Evolutionary conservation across 2,113 vertebrate species (phyloP), one percentile per base, ranked within the genome.

Genomic region (Gambusia holbrooki): DNA sequence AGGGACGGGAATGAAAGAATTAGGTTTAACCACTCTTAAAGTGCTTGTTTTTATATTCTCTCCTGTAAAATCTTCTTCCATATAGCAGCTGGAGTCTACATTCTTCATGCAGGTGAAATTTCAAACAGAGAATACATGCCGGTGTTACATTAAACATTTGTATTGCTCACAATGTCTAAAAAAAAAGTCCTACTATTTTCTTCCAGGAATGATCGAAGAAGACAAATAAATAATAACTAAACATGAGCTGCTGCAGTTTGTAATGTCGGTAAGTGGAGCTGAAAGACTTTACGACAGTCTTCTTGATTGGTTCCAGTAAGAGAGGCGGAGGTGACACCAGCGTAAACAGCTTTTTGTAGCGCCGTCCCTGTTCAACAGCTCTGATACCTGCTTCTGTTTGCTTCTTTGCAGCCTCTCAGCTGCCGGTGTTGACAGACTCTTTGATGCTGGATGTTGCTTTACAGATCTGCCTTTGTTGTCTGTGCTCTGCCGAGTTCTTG

Each of bases 401-500:
- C 64, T 65, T 71, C 76, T 64, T 62, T 69, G 32, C 11, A 5
- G 30, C 32, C 76, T 45, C 61, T 74, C 80, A 67, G 54, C 71
- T 70, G 80, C 73, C 28, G 51, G 66, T 78, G 77, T 83, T 79
- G 83, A 84, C 84, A 75, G 73, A 62, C 62, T 71, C 48, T 45
- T 74, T 78, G 76, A 78, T 30, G 12, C 72, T 79, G 65, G 75
- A 75, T 72, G 83, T 64, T 48, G 40, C 77, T 81, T 64, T 61
- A 54, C 80, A 77, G 78, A 76, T 75, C 62, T 65, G 71, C 12
- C 73, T 81, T 79, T 88, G 84, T 81, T 85, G 82, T 81, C 37
- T 79, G 64, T 51, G 70, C 32, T 29, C 66, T 25, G 42, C 81
- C 8, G 71, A 76, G 69, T 84, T 87, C 62, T 71, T 68, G 72